A percentile compares a stretch with the other conserved stretches of the same genome.
These are phyloP conservation scores for Melanogrammus aeglefinus DNA, from an alignment of 2,797 vertebrate species.

Conservation along the genomic window DNA sequence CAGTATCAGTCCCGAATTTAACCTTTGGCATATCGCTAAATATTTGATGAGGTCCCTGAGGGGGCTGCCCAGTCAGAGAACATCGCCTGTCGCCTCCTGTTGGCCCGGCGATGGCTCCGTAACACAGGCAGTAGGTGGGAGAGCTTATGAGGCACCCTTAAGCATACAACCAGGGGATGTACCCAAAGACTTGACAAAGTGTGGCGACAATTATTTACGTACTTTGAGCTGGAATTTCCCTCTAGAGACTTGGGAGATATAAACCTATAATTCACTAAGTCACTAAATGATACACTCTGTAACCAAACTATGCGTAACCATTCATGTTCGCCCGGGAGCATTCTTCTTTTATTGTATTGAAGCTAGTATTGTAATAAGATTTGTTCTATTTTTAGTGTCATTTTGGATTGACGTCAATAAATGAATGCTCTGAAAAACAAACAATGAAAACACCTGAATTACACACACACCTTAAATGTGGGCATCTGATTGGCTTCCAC, in stretches of 20 bases:
- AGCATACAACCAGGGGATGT: background rate
- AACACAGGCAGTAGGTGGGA: background rate
- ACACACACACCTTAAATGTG: conserved; percentile 86
- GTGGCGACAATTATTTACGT: background rate
- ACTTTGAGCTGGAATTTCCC: background rate
- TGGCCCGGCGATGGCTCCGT: background rate
- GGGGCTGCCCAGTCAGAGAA: too few species aligned
- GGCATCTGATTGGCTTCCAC: conserved; percentile 99
- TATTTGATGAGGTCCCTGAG: too few species aligned
- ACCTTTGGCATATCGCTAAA: too few species aligned
- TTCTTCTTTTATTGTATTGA: background rate
- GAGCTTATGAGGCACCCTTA: background rate
- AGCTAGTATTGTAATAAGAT: background rate
- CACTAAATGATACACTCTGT: background rate
- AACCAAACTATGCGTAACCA: background rate
- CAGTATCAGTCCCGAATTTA: too few species aligned
- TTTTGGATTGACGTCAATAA: background rate
- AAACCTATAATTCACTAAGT: background rate
- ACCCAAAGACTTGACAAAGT: background rate
- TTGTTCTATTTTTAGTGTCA: background rate
- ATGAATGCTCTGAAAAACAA: background rate
- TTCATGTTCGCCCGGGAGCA: background rate
- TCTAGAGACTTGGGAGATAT: background rate
- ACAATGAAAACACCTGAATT: background rate
- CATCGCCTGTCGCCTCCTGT: background rate